phyloP scores from a whole-genome alignment of 2,888 invertebrate genomes.

The Thysanoteuthis rhombus region DNA sequence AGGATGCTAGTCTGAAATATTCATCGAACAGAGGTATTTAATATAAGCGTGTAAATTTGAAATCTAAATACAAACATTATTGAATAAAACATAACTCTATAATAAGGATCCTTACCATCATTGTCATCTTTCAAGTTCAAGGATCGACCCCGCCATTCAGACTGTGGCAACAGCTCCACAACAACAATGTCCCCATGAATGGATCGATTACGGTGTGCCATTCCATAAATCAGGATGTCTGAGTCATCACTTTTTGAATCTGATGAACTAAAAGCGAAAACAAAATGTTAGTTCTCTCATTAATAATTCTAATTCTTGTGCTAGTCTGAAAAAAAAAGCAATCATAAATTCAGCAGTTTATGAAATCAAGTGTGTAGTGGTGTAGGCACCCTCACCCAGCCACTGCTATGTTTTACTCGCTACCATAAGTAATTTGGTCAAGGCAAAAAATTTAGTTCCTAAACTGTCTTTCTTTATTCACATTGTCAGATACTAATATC shows the following conservation, averaged over 20 bases:
- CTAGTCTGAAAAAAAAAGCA: background rate
- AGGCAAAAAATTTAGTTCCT: no score
- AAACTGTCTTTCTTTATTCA: no score
- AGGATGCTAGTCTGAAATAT: background rate
- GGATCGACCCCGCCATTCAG: conserved; percentile 53
- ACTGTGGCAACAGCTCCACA: conserved; percentile 52
- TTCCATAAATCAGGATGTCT: conserved; percentile 56
- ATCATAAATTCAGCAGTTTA: background rate
- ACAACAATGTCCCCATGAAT: conserved; percentile 56
- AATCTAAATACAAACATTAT: background rate
- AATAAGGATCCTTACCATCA: conserved; percentile 34
- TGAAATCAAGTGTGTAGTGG: background rate
- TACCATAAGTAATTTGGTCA: no score
- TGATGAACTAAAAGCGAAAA: background rate
- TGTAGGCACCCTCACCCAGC: background rate
- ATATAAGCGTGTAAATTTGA: no score
- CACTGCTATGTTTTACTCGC: no score
- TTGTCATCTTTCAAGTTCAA: conserved; percentile 41
- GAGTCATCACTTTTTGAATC: conserved; percentile 38
- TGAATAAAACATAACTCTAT: background rate
- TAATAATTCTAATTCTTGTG: background rate
- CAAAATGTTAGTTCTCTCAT: background rate
- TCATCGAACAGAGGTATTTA: no score
- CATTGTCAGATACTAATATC: no score
- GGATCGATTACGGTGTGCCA: conserved; percentile 49